Evolutionary conservation across 2,113 vertebrate genomes (phyloP).

Genomic region (Aspidoscelis tigris): DNA sequence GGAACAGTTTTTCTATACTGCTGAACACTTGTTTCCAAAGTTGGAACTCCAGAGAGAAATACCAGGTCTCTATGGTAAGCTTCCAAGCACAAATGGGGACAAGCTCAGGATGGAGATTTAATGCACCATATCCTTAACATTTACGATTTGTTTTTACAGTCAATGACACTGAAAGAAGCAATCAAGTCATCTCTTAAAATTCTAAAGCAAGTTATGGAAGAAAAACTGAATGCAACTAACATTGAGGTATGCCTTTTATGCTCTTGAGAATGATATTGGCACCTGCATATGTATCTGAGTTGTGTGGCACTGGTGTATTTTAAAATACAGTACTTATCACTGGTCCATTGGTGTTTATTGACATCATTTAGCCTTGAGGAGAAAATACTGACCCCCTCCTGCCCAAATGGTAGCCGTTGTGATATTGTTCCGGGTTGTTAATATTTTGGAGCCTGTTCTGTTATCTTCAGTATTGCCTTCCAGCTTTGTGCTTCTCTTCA

Average conservation of each 20-base stretch:
- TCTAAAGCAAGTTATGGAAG: constrained; percentile 99
- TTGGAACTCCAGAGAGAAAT: background rate
- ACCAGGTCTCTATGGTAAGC: background rate
- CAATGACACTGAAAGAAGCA: constrained; percentile 99
- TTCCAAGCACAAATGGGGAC: background rate
- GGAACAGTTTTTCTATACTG: background rate
- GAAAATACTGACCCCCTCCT: background rate
- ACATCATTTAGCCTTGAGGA: background rate
- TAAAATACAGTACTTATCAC: background rate
- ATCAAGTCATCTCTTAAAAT: constrained; percentile 98
- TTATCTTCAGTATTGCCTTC: background rate
- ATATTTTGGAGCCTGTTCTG: background rate
- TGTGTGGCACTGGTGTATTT: background rate
- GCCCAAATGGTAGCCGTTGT: background rate
- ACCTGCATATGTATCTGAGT: background rate
- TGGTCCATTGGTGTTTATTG: background rate
- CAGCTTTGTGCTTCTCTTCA: background rate
- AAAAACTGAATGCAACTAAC: constrained; percentile 98
- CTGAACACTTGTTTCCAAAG: background rate
- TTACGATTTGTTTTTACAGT: constrained; percentile 75
- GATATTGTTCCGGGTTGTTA: background rate
- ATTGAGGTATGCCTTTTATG: constrained; percentile 85
- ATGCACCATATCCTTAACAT: background rate
- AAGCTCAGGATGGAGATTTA: background rate
- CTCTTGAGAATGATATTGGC: background rate